Base-by-base conservation (phyloP, 2,113 vertebrate species). In the Lagenorhynchus albirostris region DNA sequence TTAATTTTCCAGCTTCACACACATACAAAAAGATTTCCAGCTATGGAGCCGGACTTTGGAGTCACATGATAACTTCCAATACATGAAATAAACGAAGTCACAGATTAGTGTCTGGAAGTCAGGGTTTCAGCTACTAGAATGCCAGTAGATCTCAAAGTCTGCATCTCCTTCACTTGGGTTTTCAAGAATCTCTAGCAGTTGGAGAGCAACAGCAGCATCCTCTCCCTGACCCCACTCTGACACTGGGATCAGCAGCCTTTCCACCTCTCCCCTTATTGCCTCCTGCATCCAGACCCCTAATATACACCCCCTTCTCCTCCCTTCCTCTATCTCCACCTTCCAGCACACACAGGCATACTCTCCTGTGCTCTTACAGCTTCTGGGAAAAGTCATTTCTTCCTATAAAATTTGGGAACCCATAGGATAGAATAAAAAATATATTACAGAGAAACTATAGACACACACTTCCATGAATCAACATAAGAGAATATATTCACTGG, bases 1-100 rank as follows among this genome's bases (percentile, higher is more conserved):
- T 65, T 95, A 63, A 60, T 87, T 86, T n/a, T 89, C 36, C 21
- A 95, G 70, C n/a, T 96, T 82, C 62, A 47, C 55, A n/a, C 15
- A 36, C 26, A 53, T 68, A 77, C 36, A 65, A 65, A 62, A 80
- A 36, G 14, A 50, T 94, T 89, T 89, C 41, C 47, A 93, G 36
- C 18, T 94, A 76, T 18, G 33, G 25, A 77, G 23, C n/a, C 3
- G 63, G 8, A 80, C 12, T 91, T 91, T 82, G n/a, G 47, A 74
- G 50, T 89, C 70, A 79, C 13, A 33, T 20, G 41, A 84, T 55
- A 58, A 83, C 55, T 94, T 87, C 74, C n/a, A 62, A 7, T 36
- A 6, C 50, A 74, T 2, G 2, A 25, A 85, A 44, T 81, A 82
- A 94, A 71, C 33, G 90, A 44, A 77, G 38, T 91, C 76, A 83